Percentiles rank a stretch among this genome's conserved stretches.
Conservation (phyloP, 2,113 vertebrate genomes). For the Chloebia gouldiae region DNA sequence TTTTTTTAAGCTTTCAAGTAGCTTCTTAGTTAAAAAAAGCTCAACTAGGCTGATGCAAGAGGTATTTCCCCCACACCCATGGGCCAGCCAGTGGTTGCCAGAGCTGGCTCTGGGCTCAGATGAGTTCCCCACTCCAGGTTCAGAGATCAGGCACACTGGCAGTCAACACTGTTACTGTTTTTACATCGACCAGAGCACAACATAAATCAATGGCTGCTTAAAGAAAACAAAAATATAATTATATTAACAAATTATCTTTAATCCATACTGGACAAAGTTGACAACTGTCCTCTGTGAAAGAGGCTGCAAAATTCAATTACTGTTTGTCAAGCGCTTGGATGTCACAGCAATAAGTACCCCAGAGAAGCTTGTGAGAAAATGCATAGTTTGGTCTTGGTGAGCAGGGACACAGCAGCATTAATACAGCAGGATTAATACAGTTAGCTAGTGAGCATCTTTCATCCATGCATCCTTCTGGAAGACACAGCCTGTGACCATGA, state of each 20-base stretch:
- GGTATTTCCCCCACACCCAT: not conserved
- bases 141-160: not conserved
- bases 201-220: not conserved
- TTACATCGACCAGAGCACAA: not conserved
- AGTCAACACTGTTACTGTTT: not conserved
- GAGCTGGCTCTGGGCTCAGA: not conserved
- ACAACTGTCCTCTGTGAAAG: not conserved
- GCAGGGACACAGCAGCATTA: not conserved
- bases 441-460: not conserved
- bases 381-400: not conserved
- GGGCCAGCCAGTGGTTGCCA: not conserved
- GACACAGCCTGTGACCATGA: not conserved
- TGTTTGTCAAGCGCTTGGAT: not conserved
- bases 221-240: not conserved
- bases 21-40: not conserved
- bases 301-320: not conserved
- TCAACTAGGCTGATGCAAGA: not conserved
- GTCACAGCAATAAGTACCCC: not conserved
- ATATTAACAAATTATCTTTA: not conserved
- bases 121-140: rapidly evolving
- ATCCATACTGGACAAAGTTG: not conserved
- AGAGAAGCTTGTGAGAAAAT: not conserved
- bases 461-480: not conserved
- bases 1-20: not conserved
- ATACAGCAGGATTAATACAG: not conserved